Evolutionary conservation across 1,140 invertebrate species (phyloP).

Genomic region (Matsumurasca onukii): DNA sequence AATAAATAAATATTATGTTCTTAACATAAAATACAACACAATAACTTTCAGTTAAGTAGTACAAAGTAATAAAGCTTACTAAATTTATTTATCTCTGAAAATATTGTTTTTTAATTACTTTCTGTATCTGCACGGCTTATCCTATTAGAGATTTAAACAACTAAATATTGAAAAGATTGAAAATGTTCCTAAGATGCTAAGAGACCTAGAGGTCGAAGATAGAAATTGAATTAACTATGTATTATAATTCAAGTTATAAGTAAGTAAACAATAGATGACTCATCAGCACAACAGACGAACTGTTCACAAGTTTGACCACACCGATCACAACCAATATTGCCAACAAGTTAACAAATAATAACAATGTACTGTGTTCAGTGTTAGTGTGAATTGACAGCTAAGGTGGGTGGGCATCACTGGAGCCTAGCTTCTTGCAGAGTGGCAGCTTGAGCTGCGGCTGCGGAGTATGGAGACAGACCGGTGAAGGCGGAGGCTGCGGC

Average conservation of each 20-base stretch:
- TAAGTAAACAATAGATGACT: no score
- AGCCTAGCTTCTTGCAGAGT: conserved; percentile 45
- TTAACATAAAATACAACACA: conserved; percentile 8
- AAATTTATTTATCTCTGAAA: background rate
- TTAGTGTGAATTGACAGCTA: conserved; percentile 6
- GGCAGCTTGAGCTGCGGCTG: conserved; percentile 42
- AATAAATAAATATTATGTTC: conserved; percentile 21
- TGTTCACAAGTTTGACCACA: background rate
- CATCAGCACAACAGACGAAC: background rate
- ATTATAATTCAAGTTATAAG: no score
- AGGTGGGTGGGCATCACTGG: conserved; percentile 40
- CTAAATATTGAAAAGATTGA: no score
- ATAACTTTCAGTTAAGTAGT: conserved; percentile 2
- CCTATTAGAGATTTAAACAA: no score
- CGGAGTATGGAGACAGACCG: conserved; percentile 44
- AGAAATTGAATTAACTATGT: no score
- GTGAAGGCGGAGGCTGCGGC: conserved; percentile 42
- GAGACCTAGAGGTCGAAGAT: no score
- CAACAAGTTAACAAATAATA: conserved; percentile 17
- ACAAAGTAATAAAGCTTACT: conserved; percentile 14
- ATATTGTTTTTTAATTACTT: no score
- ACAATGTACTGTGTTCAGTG: conserved; percentile 3
- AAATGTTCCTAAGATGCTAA: no score
- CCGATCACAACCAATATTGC: conserved; percentile 22
- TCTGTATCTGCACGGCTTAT: no score